Evolutionary conservation across 2,888 invertebrate genomes (phyloP), one percentile per base, ranked within the genome.

Genomic region (Lycophotia porphyrea): DNA sequence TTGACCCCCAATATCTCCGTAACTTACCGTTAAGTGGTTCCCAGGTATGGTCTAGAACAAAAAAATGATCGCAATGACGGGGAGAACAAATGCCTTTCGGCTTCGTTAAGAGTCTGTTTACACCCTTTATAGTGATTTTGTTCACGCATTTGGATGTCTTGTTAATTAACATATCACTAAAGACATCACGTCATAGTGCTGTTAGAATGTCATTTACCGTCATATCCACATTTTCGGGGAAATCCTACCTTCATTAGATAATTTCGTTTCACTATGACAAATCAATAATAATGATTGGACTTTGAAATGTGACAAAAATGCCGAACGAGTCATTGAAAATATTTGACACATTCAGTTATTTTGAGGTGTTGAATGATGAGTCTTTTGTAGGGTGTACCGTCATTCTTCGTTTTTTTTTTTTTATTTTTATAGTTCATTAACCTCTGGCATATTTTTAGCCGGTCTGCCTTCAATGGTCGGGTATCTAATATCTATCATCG

Each of bases 181-280:
- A n/a, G 8, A 39, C 8, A 39, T n/a, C n/a, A 39, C n/a, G 36
- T 36, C 36, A 36, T 7, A 3, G 15, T 61, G 36, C 36, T 36
- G 61, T 63, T n/a, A 39, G 7, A 42, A 42, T 42, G 71, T 24
- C 36, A 71, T 36, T 9, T 15, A 15, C 15, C 18, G 13, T 60
- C 34, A 42, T 18, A n/a, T 7, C 21, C 24, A 18, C 34, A 21
- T 49, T 65, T 44, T 27, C 31, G 52, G 81, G 81, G 15, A 81
- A 78, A 15, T 4, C 76, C 66, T 52, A 47, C 21, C 44, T 5
- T 18, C 0, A 52, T 55, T 66, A 66, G 11, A 39, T 81, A 78
- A 75, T 21, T 21, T 36, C 31, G 13, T 60, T 27, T 52, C 9
- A 11, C 36, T 61, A 63, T 81, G 81, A 78, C 76, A n/a, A 78